These are phyloP conservation scores for Scelioninae gen. 2 DNA, from an alignment of 2,888 invertebrate genomes.

Conservation along the genomic window DNA sequence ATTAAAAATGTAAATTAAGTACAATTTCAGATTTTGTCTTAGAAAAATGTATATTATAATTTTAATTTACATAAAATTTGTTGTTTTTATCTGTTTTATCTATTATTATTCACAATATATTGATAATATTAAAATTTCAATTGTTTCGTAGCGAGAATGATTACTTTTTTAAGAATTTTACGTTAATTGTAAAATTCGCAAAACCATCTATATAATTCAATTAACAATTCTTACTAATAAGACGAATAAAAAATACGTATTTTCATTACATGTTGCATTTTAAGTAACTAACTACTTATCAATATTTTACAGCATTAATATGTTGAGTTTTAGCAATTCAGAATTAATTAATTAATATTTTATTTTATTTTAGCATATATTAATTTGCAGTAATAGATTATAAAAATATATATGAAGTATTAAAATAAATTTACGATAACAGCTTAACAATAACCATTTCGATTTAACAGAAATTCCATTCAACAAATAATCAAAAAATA, in stretches of 20 bases:
- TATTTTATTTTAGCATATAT: not conserved
- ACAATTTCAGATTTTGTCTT: conserved; percentile 32
- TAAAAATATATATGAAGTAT: conserved; percentile 7
- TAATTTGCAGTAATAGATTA: not conserved
- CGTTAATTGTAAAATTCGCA: conserved; percentile 14
- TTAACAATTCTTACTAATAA: not conserved
- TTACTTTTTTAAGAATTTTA: conserved; percentile 37
- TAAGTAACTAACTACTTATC: not conserved
- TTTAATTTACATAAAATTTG: too few relatives aligned
- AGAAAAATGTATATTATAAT: too few relatives aligned
- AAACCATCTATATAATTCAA: conserved; percentile 1
- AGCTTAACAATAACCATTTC: not conserved
- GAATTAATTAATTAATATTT: not conserved
- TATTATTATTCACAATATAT: too few relatives aligned
- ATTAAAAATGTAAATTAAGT: conserved; percentile 34
- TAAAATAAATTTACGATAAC: conserved; percentile 14
- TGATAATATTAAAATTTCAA: not conserved
- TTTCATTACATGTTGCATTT: not conserved
- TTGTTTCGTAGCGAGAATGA: not conserved
- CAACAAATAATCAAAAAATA: not conserved
- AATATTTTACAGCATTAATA: not conserved
- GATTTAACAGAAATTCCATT: not conserved
- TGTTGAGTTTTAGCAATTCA: not conserved
- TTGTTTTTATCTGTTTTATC: too few relatives aligned
- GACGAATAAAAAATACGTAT: conserved; percentile 11